Percentiles rank a stretch among this genome's conserved stretches.
Conservation (phyloP, 2,797 vertebrate genomes). For the Catostomus latipinnis region DNA sequence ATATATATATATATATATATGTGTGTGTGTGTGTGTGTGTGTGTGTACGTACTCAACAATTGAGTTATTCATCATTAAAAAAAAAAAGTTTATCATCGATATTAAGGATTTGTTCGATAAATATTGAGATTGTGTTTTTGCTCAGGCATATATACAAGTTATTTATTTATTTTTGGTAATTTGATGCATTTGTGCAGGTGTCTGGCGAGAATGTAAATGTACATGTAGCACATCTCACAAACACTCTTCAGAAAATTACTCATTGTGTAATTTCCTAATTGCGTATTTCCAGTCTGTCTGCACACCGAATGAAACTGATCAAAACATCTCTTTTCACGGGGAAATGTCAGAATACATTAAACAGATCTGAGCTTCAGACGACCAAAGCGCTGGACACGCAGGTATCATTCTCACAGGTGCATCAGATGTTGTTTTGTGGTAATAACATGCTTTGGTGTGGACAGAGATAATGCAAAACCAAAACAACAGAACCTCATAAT, state of each 20-base stretch:
- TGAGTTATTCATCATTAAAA: too few species aligned
- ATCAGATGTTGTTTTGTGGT: conserved; percentile 12
- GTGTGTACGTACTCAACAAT: too few species aligned
- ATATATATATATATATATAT: too few species aligned
- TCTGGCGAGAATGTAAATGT: conserved; percentile 14
- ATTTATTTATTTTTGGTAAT: background rate
- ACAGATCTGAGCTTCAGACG: conserved; percentile 22
- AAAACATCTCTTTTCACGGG: conserved; percentile 34
- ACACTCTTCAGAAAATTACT: conserved; percentile 21
- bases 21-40: too few species aligned
- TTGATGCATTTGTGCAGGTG: background rate
- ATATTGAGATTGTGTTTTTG: too few species aligned
- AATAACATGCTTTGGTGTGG: conserved; percentile 37
- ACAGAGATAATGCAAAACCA: conserved; percentile 31
- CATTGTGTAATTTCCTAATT: conserved; percentile 24
- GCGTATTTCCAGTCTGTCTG: conserved; percentile 5
- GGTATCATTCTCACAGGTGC: conserved; percentile 48
- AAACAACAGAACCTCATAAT: conserved; percentile 45
- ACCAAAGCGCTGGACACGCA: conserved; percentile 29
- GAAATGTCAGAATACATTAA: conserved; percentile 34
- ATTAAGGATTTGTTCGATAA: too few species aligned
- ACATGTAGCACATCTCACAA: background rate
- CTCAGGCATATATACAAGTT: too few species aligned
- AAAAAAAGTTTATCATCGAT: too few species aligned
- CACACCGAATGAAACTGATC: conserved; percentile 9